Evolutionary conservation across 1,140 invertebrate genomes (phyloP).

Genomic region (Plodia interpunctella): DNA sequence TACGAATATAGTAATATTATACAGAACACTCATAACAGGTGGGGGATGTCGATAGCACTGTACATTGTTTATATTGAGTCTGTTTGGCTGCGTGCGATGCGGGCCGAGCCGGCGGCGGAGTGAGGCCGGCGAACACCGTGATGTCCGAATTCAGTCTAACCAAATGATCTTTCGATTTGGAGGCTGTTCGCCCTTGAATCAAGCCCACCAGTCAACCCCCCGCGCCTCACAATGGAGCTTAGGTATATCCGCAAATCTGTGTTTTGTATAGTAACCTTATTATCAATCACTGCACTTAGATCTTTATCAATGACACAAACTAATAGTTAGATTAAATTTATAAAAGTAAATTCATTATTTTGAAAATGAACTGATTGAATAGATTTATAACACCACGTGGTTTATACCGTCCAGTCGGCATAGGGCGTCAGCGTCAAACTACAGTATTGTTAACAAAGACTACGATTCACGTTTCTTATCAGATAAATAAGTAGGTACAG

Average conservation of each 20-base stretch:
- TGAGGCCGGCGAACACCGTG: slow-evolving; percentile 29
- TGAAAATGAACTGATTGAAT: background rate
- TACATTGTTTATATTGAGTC: slow-evolving; percentile 50
- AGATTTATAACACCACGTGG: background rate
- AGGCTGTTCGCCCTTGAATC: slow-evolving; percentile 59
- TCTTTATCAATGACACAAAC: background rate
- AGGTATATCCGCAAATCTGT: background rate
- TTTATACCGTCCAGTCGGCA: background rate
- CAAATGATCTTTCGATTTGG: slow-evolving; percentile 15
- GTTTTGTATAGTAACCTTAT: background rate
- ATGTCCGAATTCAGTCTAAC: slow-evolving; percentile 12
- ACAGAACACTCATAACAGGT: slow-evolving; percentile 52
- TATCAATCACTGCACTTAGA: background rate
- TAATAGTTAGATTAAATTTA: background rate
- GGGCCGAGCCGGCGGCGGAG: slow-evolving; percentile 41
- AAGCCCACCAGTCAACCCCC: slow-evolving; percentile 13
- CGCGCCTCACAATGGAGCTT: slow-evolving; percentile 20
- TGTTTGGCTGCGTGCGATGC: slow-evolving; percentile 38
- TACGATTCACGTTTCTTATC: slow-evolving; percentile 19
- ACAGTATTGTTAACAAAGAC: slow-evolving; percentile 1
- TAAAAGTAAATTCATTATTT: no score
- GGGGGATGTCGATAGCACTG: slow-evolving; percentile 45
- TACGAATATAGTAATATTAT: slow-evolving; percentile 23
- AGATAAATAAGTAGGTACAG: slow-evolving; percentile 9
- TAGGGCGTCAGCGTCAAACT: background rate